Conservation (phyloP, 2,797 vertebrate species). For the Chiloscyllium punctatum region DNA sequence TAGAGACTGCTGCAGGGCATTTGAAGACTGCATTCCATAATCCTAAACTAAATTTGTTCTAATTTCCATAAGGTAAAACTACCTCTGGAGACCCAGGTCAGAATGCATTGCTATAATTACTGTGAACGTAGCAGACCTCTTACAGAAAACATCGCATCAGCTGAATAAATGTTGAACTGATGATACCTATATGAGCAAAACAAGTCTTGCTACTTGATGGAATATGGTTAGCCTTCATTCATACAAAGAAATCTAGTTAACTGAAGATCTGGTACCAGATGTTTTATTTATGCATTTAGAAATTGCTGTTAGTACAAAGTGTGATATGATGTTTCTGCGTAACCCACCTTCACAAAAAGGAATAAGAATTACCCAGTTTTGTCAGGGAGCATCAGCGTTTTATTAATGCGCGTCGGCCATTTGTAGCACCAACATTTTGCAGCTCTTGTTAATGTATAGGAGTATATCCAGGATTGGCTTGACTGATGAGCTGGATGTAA, state of each 20-base stretch:
- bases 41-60: conserved; percentile 33
- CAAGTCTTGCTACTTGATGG: background rate
- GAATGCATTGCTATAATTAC: background rate
- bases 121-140: background rate
- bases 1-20: background rate
- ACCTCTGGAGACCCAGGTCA: conserved; percentile 24
- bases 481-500: background rate
- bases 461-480: background rate
- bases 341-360: background rate
- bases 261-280: background rate
- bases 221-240: background rate
- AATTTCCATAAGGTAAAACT: conserved; percentile 33
- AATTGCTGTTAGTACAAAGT: background rate
- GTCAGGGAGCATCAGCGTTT: background rate
- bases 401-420: background rate
- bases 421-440: background rate
- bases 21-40: background rate
- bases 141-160: background rate
- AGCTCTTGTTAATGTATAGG: background rate
- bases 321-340: background rate
- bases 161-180: background rate
- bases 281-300: background rate
- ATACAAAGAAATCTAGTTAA: background rate
- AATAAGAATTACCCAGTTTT: background rate
- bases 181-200: background rate